A percentile compares a stretch with the other conserved stretches of the same genome.
phyloP scores from a whole-genome alignment of 2,888 invertebrate genomes.

The Venusia cambrica region DNA sequence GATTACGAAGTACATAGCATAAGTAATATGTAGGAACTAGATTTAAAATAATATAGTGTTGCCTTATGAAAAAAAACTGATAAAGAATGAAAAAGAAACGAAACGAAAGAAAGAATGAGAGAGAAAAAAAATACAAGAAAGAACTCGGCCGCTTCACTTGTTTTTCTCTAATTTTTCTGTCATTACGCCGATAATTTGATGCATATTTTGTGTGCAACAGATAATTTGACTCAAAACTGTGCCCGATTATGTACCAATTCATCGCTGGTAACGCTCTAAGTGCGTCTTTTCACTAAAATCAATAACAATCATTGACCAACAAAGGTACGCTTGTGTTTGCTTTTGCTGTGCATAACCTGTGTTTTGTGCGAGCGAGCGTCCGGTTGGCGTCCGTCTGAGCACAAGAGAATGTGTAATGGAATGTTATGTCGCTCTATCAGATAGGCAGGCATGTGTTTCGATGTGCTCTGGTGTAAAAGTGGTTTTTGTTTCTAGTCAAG shows the following conservation, averaged over 20 bases:
- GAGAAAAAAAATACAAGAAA: conserved; percentile 42
- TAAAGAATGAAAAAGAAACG: conserved; percentile 27
- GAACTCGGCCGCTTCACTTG: conserved; percentile 77
- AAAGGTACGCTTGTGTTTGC: conserved; percentile 82
- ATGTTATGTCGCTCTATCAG: conserved; percentile 45
- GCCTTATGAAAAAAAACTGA: conserved; percentile 10
- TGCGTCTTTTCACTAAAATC: conserved; percentile 78
- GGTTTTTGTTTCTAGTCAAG: conserved; percentile 73
- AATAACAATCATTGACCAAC: conserved; percentile 79
- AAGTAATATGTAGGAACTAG: too few species aligned
- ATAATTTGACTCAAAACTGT: conserved; percentile 69
- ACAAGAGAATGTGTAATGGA: conserved; percentile 55
- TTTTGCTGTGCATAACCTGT: conserved; percentile 75
- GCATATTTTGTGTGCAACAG: conserved; percentile 78
- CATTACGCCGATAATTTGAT: conserved; percentile 76
- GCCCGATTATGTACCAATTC: conserved; percentile 73
- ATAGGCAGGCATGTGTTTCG: conserved; percentile 45
- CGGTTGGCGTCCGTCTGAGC: conserved; percentile 79
- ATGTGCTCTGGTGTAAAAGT: conserved; percentile 37
- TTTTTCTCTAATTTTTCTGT: conserved; percentile 81
- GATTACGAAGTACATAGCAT: too few species aligned
- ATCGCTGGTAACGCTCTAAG: conserved; percentile 63
- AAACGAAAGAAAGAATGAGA: conserved; percentile 66
- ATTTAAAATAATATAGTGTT: too few species aligned
- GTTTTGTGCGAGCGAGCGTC: conserved; percentile 79